Percentiles rank a stretch among this genome's conserved stretches.
Conservation (phyloP, 2,113 vertebrate species). For the Thalassoma bifasciatum region DNA sequence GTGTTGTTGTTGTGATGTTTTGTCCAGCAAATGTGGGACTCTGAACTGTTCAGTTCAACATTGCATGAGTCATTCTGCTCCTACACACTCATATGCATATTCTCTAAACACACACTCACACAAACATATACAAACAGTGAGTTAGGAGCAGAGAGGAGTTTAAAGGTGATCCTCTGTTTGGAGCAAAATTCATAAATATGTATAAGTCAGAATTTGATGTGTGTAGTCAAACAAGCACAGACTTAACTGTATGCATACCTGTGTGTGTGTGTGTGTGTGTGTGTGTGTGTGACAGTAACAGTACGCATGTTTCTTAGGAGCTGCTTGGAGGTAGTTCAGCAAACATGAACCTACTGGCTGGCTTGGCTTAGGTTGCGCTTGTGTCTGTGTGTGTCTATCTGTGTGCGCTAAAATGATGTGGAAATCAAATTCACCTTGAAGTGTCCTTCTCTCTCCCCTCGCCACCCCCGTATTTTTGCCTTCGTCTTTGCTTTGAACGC, state of each 20-base stretch:
- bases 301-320: slow-evolving; percentile 32
- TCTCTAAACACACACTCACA: slow-evolving; percentile 49
- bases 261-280: slow-evolving; percentile 14
- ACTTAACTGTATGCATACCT: slow-evolving; percentile 4
- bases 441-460: slow-evolving; percentile 78
- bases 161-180: slow-evolving; percentile 65
- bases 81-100: slow-evolving; percentile 72
- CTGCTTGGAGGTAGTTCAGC: slow-evolving; percentile 75
- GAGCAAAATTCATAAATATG: slow-evolving; percentile 70
- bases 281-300: neutral
- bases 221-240: neutral
- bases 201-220: slow-evolving; percentile 49
- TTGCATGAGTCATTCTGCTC: slow-evolving; percentile 72
- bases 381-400: slow-evolving; percentile 8
- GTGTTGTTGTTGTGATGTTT: slow-evolving; percentile 58
- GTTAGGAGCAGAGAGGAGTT: slow-evolving; percentile 59
- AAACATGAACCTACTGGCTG: slow-evolving; percentile 82
- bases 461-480: slow-evolving; percentile 72
- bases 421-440: slow-evolving; percentile 88
- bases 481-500: slow-evolving; percentile 83
- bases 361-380: slow-evolving; percentile 36
- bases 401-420: slow-evolving; percentile 83
- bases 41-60: slow-evolving; percentile 46
- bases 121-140: slow-evolving; percentile 35
- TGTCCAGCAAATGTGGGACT: slow-evolving; percentile 50